These are phyloP conservation scores for Copidosoma aretas DNA, from an alignment of 2,888 invertebrate species.

Conservation along the genomic window DNA sequence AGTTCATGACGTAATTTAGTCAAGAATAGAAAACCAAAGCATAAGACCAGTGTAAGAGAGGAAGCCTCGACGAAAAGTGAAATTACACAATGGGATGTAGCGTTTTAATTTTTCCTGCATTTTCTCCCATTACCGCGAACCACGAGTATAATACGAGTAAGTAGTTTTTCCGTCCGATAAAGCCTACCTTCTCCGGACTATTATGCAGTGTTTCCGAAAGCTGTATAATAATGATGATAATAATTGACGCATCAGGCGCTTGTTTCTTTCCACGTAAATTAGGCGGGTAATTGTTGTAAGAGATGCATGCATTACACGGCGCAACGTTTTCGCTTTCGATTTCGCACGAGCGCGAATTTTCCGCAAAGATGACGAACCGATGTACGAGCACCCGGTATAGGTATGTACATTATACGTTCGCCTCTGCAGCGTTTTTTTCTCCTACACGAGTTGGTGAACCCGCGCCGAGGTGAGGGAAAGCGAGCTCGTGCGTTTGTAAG, in stretches of 20 bases:
- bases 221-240: not conserved
- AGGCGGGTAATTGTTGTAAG: conserved; percentile 18
- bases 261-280: conserved; percentile 19
- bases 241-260: not conserved
- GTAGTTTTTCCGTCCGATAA: not conserved
- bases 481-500: too few relatives aligned
- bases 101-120: too few relatives aligned
- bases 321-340: not conserved
- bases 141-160: not conserved
- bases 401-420: too few relatives aligned
- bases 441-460: not conserved
- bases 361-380: not conserved
- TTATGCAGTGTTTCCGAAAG: not conserved
- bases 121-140: not conserved
- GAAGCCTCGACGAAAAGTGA: too few relatives aligned
- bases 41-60: too few relatives aligned
- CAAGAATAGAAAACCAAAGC: too few relatives aligned
- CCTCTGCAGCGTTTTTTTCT: not conserved
- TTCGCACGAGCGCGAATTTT: conserved; percentile 16
- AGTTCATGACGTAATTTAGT: too few relatives aligned
- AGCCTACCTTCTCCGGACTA: not conserved
- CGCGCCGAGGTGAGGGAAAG: not conserved
- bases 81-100: too few relatives aligned
- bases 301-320: not conserved
- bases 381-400: too few relatives aligned